Evolutionary conservation across 92 coral and sea anemone species (phyloP).

Genomic region (Palythoa caribaeorum): DNA sequence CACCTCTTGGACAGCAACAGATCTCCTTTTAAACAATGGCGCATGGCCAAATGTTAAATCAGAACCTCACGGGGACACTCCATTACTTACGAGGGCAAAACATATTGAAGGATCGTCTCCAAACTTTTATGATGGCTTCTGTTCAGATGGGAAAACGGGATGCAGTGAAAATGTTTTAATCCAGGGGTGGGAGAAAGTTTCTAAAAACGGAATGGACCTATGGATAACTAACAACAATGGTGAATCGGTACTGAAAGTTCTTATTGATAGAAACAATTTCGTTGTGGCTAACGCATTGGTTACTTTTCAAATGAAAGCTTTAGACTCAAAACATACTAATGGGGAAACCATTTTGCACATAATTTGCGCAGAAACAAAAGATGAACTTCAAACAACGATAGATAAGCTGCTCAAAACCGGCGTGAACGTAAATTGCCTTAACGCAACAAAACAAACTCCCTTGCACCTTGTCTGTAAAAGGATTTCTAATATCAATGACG

Average conservation of each 20-base stretch:
- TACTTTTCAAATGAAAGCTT: neutral
- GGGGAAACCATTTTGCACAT: neutral
- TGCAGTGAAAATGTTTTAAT: neutral
- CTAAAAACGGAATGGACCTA: too few relatives aligned
- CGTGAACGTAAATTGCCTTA: neutral
- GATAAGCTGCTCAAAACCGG: neutral
- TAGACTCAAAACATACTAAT: too few relatives aligned
- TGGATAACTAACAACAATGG: neutral
- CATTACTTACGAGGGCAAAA: neutral
- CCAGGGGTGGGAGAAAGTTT: neutral
- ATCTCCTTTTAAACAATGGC: neutral
- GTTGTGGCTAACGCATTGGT: neutral
- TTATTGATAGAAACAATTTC: neutral
- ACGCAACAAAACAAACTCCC: neutral
- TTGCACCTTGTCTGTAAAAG: neutral
- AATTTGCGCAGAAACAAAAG: neutral
- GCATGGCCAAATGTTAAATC: neutral
- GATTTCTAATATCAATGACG: neutral
- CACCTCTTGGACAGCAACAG: neutral
- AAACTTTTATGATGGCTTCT: neutral
- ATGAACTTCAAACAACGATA: neutral
- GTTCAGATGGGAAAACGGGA: neutral
- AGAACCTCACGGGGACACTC: constrained; percentile 1
- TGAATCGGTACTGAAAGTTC: neutral
- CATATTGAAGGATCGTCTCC: neutral